Evolutionary conservation across 2,797 vertebrate species (phyloP).

Genomic region (Pempheris klunzingeri): DNA sequence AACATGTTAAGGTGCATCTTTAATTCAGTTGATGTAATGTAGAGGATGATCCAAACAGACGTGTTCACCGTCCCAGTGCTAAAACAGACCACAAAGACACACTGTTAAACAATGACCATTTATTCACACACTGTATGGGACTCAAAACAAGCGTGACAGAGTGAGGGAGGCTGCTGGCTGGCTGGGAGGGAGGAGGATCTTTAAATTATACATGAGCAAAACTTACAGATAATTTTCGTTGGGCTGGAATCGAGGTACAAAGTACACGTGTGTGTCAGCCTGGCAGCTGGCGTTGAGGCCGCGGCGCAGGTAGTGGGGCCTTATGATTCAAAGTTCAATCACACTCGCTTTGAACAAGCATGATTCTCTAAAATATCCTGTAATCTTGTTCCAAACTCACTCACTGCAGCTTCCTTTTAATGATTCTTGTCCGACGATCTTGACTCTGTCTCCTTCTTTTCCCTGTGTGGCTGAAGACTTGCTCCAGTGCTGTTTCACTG

Average conservation of each 20-base stretch:
- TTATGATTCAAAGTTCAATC: conserved; percentile 39
- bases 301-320: conserved; percentile 1
- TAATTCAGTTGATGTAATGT: conserved; percentile 31
- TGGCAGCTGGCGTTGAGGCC: conserved; percentile 32
- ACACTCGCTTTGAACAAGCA: conserved; percentile 25
- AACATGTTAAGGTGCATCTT: conserved; percentile 24
- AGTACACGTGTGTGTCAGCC: conserved; percentile 41
- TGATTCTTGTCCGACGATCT: conserved; percentile 3
- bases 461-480: conserved; percentile 13
- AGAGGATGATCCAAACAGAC: conserved; percentile 15
- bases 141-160: conserved; percentile 75
- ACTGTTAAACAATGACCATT: conserved; percentile 79
- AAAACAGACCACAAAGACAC: conserved; percentile 57
- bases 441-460: not conserved
- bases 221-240: conserved; percentile 45
- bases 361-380: conserved; percentile 27
- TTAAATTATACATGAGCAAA: conserved; percentile 68
- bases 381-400: conserved; percentile 4
- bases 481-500: conserved; percentile 33
- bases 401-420: conserved; percentile 12
- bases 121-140: conserved; percentile 80
- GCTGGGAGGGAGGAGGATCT: conserved; percentile 33
- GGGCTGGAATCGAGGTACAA: conserved; percentile 55
- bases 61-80: conserved; percentile 23
- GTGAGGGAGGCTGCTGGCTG: conserved; percentile 52